Conservation (phyloP, 2,113 vertebrate genomes). For the Labeo rohita region DNA sequence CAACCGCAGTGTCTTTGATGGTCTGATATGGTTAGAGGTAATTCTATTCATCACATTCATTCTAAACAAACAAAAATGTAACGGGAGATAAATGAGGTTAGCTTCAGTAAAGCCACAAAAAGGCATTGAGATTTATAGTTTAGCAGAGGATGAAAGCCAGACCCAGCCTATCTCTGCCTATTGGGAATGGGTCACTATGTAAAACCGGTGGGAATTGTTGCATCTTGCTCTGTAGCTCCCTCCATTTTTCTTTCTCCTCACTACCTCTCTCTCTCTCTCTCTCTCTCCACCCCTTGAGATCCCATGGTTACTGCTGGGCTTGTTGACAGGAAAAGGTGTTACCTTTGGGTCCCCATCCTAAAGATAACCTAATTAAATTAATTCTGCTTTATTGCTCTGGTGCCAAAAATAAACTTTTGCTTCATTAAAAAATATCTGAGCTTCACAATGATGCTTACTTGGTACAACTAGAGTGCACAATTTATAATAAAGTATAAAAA, state of each 20-base stretch:
- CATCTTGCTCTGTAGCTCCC: constrained; percentile 6
- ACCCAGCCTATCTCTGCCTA: constrained; percentile 19
- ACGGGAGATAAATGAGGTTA: constrained; percentile 22
- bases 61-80: constrained; percentile 40
- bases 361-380: constrained; percentile 60
- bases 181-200: constrained; percentile 20
- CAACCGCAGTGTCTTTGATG: constrained; percentile 35
- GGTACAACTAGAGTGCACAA: neutral
- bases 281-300: constrained; percentile 7
- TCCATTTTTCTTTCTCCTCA: constrained; percentile 10
- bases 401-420: constrained; percentile 32
- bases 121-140: constrained; percentile 28
- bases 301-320: constrained; percentile 22
- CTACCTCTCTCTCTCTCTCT: constrained; percentile 3
- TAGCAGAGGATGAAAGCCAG: constrained; percentile 22
- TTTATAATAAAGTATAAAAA: neutral
- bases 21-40: constrained; percentile 38
- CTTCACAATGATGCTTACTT: neutral
- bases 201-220: constrained; percentile 23
- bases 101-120: constrained; percentile 27
- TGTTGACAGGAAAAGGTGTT: constrained; percentile 31
- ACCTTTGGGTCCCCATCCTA: constrained; percentile 47
- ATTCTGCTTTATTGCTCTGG: constrained; percentile 47
- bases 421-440: no score
- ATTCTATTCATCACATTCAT: constrained; percentile 38